Conservation (phyloP, 2,113 vertebrate species). For the Heptranchias perlo region DNA sequence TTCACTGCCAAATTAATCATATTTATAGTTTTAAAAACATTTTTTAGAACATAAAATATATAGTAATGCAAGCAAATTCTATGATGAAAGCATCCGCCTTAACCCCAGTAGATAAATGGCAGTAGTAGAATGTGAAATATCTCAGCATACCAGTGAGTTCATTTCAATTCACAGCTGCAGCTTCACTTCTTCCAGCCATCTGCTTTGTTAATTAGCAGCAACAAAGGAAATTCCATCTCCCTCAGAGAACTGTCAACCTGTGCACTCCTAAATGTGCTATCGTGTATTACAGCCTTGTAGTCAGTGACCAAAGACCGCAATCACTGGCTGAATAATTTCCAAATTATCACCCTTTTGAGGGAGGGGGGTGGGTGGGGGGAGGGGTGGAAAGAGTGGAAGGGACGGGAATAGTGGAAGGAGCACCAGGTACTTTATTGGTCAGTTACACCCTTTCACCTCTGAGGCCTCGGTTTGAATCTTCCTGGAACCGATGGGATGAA, state of each 20-base stretch:
- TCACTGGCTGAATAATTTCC: not conserved
- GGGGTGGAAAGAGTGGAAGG: not conserved
- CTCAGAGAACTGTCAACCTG: not conserved
- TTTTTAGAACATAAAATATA: not conserved
- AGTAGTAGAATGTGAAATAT: not conserved
- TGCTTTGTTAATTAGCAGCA: not conserved
- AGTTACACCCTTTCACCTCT: not conserved
- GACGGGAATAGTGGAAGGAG: not conserved
- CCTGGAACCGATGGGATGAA: not conserved
- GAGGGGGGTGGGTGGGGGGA: not conserved
- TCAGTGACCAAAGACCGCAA: not conserved
- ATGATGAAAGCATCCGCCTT: not conserved
- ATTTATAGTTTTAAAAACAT: not conserved
- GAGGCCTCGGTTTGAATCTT: not conserved
- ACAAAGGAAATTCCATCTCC: not conserved
- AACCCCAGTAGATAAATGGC: not conserved
- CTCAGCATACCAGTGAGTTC: not conserved
- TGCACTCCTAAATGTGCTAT: not conserved
- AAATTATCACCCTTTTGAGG: not conserved
- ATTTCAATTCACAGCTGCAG: slow-evolving; percentile 25
- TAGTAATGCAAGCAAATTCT: not conserved
- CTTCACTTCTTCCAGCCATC: not conserved
- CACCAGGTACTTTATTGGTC: not conserved
- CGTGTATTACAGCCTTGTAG: not conserved
- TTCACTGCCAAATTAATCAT: not conserved